Base-by-base conservation (phyloP, 2,888 invertebrate genomes). In the Lottia gigantea region DNA sequence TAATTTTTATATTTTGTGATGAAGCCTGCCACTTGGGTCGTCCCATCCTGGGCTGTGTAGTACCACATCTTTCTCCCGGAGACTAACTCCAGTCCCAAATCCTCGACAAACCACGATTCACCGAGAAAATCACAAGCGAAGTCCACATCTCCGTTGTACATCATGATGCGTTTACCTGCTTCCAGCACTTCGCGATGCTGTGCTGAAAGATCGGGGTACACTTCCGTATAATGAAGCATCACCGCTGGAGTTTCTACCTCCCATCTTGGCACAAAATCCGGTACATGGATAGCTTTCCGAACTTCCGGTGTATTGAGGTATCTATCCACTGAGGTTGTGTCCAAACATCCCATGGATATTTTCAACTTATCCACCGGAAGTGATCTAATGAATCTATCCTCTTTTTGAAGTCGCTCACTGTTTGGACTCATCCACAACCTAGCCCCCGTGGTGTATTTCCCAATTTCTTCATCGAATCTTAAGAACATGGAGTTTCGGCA, bases 291-390 rank as follows among this genome's bases (percentile, higher is more conserved):
- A 31, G 88, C 87, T 25, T 70, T 72, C n/a, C 84, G 74, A 1
- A 88, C 88, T 46, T 73, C 78, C 0, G 67, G 70, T 55, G 90
- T 90, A 80, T 94, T 93, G 75, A 93, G 88, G 90, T 92, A 94
- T 0, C 45, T 72, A 0, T 79, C 70, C 8, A 74, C 31, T 6
- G 70, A 74, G 0, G 75, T 75, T 47, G 72, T 79, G 68, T 87
- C 83, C 19, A 83, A 73, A 76, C 88, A 88, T 14, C 86, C 85
- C 14, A 83, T 83, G 0, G 80, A 77, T n/a, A 78, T 15, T 49
- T 75, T 66, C n/a, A 85, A 70, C 16, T 71, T 73, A 12, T 65
- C 65, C 8, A 14, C 2, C 0, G 69, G 68, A 55, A 55, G 55
- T n/a, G 55, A 55, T 55, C 55, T n/a, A 14, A 55, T 19, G 16